A percentile compares a stretch with the other conserved stretches of the same genome.
Evolutionary conservation across 2,888 invertebrate species (phyloP).

Genomic region (Cistogaster globosa): DNA sequence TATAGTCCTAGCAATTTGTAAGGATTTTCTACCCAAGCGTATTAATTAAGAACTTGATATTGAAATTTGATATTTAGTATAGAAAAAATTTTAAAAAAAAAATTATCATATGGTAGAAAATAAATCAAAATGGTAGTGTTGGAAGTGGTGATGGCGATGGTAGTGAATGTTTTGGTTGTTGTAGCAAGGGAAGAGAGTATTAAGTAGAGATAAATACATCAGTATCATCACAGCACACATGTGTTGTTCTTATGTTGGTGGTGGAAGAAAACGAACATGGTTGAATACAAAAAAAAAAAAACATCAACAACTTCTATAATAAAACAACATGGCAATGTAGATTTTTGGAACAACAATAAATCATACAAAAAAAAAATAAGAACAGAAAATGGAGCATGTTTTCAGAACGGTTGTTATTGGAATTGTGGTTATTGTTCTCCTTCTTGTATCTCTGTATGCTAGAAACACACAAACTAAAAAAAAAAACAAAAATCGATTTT

Average conservation of each 20-base stretch:
- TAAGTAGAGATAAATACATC: slow-evolving; percentile 28
- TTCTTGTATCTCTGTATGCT: slow-evolving; percentile 1
- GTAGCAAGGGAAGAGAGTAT: neutral
- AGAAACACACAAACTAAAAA: neutral
- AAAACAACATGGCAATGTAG: slow-evolving; percentile 69
- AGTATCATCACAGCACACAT: slow-evolving; percentile 48
- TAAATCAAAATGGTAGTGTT: slow-evolving; percentile 64
- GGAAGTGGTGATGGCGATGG: slow-evolving; percentile 2
- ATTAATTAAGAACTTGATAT: slow-evolving; percentile 70
- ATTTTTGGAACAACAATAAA: slow-evolving; percentile 70
- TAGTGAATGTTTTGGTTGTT: neutral
- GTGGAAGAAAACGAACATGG: slow-evolving; percentile 39
- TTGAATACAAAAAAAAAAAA: slow-evolving; percentile 31
- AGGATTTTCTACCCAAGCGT: slow-evolving; percentile 56
- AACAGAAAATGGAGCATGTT: slow-evolving; percentile 70
- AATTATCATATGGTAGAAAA: slow-evolving; percentile 31
- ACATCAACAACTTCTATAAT: slow-evolving; percentile 22
- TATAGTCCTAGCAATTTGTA: slow-evolving; percentile 66
- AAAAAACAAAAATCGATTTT: slow-evolving; percentile 54
- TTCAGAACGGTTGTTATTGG: slow-evolving; percentile 31
- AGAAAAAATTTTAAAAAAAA: slow-evolving; percentile 16
- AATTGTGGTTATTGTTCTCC: neutral
- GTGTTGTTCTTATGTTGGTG: slow-evolving; percentile 62
- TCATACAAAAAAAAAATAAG: slow-evolving; percentile 60
- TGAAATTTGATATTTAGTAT: slow-evolving; percentile 67